Evolutionary conservation across 2,797 vertebrate genomes (phyloP).

Genomic region (Rhinogobio ventralis): DNA sequence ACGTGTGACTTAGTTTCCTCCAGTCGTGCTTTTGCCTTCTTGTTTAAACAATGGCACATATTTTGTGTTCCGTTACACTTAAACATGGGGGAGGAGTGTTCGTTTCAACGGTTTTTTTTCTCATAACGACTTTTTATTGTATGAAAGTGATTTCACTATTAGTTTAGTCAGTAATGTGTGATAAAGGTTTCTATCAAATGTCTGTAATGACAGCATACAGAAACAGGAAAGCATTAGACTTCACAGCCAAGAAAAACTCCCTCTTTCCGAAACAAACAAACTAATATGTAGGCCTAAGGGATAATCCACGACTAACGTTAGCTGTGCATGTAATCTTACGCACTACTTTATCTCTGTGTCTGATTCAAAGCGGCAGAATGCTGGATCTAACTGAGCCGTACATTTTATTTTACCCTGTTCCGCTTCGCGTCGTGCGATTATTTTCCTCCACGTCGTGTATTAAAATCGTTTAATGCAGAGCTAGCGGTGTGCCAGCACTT

Average conservation of each 20-base stretch:
- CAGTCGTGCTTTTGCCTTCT: neutral
- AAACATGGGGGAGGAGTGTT: neutral
- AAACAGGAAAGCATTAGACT: conserved; percentile 64
- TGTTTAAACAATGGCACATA: neutral
- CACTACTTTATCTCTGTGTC: too few relatives aligned
- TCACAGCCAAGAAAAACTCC: conserved; percentile 67
- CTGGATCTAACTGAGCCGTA: too few relatives aligned
- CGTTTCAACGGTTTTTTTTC: neutral
- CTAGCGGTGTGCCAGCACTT: too few relatives aligned
- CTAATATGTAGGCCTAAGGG: neutral
- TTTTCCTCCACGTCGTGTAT: too few relatives aligned
- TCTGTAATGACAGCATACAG: conserved; percentile 2
- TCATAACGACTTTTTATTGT: too few relatives aligned
- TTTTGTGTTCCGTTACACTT: neutral
- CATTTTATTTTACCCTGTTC: too few relatives aligned
- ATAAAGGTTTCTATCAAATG: neutral
- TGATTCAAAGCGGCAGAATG: too few relatives aligned
- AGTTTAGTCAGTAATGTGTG: neutral
- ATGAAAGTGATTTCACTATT: too few relatives aligned
- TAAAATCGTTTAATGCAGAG: too few relatives aligned
- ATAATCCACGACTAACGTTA: too few relatives aligned
- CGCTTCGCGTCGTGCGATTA: too few relatives aligned
- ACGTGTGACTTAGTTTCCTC: neutral
- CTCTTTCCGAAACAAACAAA: conserved; percentile 40
- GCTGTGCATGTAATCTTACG: too few relatives aligned